Evolutionary conservation across 2,113 vertebrate genomes (phyloP).

Genomic region (Natator depressus): DNA sequence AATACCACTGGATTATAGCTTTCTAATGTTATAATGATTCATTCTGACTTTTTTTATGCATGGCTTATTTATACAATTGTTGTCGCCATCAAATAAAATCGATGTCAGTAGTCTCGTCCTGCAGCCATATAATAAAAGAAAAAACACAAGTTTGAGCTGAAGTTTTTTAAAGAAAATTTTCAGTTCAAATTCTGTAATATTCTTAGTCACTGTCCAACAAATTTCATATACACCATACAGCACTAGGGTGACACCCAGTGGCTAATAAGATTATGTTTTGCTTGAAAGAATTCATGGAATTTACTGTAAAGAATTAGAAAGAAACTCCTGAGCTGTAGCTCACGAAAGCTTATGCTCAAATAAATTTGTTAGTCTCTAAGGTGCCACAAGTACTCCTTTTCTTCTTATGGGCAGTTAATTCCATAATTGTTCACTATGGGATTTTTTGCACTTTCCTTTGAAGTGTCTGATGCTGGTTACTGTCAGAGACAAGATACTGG

Average conservation of each 20-base stretch:
- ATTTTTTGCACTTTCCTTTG: neutral
- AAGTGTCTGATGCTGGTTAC: neutral
- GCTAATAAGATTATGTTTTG: accelerated
- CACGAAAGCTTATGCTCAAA: no score
- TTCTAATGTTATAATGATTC: neutral
- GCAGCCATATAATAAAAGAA: neutral
- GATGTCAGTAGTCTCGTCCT: neutral
- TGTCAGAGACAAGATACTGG: neutral
- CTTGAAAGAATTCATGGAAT: neutral
- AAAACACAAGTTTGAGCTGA: neutral
- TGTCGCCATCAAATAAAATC: neutral
- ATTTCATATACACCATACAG: neutral
- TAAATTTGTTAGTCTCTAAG: no score
- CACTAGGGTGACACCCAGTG: neutral
- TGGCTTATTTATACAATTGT: neutral
- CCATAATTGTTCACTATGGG: accelerated
- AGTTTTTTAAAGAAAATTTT: neutral
- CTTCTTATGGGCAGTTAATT: no score
- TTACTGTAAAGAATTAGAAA: accelerated
- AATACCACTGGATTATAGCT: neutral
- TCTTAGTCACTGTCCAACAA: neutral
- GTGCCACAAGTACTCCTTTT: no score
- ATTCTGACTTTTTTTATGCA: neutral
- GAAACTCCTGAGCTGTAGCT: neutral
- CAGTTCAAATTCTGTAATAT: neutral